Base-by-base conservation (phyloP, 2,113 vertebrate species). In the Columba livia region DNA sequence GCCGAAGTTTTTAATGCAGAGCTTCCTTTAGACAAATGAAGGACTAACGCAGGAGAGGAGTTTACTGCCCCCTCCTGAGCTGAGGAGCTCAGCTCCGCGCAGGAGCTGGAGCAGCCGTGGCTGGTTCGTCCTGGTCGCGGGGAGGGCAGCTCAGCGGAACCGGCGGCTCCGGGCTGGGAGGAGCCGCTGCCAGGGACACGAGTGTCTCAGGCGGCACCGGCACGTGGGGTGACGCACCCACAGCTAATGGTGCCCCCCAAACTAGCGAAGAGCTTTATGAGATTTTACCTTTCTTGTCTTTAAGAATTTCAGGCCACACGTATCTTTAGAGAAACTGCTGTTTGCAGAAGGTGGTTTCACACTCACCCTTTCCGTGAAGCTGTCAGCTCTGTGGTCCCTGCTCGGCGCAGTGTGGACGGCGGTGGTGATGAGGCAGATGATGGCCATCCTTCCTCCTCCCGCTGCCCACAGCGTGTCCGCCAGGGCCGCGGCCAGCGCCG, bases 381-480 rank as follows among this genome's bases (percentile, higher is more conserved):
- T 95, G 70, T 98, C 98, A 7, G 96, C 88, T 62, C 94, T 97
- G 97, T 89, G 97, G 84, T 98, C 97, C 34, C 84, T 61, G 4
- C 42, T 72, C 1, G 98, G 95, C 9, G 60, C 19, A 10, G 94
- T 16, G 4, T 94, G 96, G 74, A 74, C 28, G 12, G 98, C 95
- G 12, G 96, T 15, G 0, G 98, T 89, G 84, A 98, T 9, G 53
- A 99, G 97, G 77, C 98, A 98, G 90, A 99, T 18, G 0, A 89
- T 85, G 4, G 98, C 98, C 48, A 96, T 96, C 85, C 62, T 84
- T 11, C 97, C 90, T 32, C 97, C 98, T 34, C 99, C 99, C 1
- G 98, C 98, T 48, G 95, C 97, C 99, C 99, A 99, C n/a, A 99
- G 98, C 82, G 96, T 98, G 84, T 98, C 98, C 3, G 98, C 86